These are phyloP conservation scores for Zeus faber DNA, from an alignment of 2,113 vertebrate species.

Conservation along the genomic window DNA sequence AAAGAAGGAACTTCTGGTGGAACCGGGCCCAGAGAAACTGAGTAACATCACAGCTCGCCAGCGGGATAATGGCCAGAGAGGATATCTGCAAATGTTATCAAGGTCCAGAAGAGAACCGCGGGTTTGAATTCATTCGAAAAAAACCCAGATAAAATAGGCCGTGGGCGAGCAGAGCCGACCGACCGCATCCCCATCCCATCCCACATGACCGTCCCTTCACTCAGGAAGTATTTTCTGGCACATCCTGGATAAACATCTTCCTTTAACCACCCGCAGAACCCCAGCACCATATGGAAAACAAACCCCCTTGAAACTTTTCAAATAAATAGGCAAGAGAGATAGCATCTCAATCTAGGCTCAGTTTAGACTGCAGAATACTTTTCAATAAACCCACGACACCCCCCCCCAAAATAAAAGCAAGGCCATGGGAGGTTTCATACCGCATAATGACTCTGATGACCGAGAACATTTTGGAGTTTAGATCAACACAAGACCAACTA, in stretches of 20 bases:
- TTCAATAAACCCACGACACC: too few species aligned
- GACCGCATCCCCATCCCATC: too few species aligned
- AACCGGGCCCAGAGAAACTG: slow-evolving; percentile 37
- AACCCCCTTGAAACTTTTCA: too few species aligned
- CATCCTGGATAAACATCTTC: slow-evolving; percentile 48
- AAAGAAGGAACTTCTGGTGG: slow-evolving; percentile 3
- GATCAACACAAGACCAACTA: too few species aligned
- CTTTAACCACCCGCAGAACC: slow-evolving; percentile 22
- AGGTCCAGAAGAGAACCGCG: slow-evolving; percentile 12
- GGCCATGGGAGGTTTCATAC: too few species aligned
- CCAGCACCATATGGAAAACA: background rate
- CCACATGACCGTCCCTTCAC: slow-evolving; percentile 47
- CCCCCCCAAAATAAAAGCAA: too few species aligned
- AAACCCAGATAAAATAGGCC: background rate
- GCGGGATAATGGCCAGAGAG: slow-evolving; percentile 22
- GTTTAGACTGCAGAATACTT: too few species aligned
- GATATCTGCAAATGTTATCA: slow-evolving; percentile 42
- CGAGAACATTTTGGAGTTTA: too few species aligned
- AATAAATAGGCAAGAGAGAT: too few species aligned
- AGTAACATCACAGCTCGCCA: slow-evolving; percentile 30
- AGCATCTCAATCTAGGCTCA: too few species aligned
- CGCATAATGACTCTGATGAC: too few species aligned
- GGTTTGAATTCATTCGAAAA: too few species aligned
- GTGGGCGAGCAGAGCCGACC: slow-evolving; percentile 24
- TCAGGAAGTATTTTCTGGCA: slow-evolving; percentile 65